Evolutionary conservation across 2,888 invertebrate genomes (phyloP).

Genomic region (Campoletis raptor): DNA sequence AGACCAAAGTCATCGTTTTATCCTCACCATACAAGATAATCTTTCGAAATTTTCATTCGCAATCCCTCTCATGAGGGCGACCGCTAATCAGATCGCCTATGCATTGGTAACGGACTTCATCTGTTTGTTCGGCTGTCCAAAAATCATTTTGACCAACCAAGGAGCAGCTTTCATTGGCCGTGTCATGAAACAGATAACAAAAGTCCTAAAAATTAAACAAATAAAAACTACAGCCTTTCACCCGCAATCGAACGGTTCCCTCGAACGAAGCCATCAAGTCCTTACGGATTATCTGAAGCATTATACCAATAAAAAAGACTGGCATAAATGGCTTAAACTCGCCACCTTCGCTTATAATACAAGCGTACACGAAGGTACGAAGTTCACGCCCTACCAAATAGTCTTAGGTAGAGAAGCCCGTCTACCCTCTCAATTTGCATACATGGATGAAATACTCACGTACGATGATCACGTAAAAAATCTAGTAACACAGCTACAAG

Average conservation of each 20-base stretch:
- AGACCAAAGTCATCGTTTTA: neutral
- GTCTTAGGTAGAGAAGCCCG: conserved; percentile 36
- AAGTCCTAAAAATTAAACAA: conserved; percentile 5
- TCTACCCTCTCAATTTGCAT: conserved; percentile 19
- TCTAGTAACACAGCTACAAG: neutral
- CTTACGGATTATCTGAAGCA: conserved; percentile 30
- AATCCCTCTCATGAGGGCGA: conserved; percentile 55
- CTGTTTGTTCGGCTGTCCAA: neutral
- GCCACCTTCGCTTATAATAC: conserved; percentile 43
- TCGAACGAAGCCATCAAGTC: neutral
- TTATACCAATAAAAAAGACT: no score
- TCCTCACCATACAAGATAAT: no score
- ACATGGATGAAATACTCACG: neutral
- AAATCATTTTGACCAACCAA: neutral
- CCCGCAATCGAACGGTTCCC: conserved; percentile 1
- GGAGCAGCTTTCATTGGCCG: conserved; percentile 2
- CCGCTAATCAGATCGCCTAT: conserved; percentile 44
- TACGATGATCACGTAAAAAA: no score
- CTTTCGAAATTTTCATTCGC: neutral
- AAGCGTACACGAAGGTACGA: conserved; percentile 41
- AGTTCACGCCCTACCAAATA: conserved; percentile 32
- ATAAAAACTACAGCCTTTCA: neutral
- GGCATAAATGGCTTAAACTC: neutral
- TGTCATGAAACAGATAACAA: conserved; percentile 8
- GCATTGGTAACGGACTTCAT: conserved; percentile 16